Base-by-base conservation (phyloP, 2,113 vertebrate species). In the Melanerpes formicivorus region DNA sequence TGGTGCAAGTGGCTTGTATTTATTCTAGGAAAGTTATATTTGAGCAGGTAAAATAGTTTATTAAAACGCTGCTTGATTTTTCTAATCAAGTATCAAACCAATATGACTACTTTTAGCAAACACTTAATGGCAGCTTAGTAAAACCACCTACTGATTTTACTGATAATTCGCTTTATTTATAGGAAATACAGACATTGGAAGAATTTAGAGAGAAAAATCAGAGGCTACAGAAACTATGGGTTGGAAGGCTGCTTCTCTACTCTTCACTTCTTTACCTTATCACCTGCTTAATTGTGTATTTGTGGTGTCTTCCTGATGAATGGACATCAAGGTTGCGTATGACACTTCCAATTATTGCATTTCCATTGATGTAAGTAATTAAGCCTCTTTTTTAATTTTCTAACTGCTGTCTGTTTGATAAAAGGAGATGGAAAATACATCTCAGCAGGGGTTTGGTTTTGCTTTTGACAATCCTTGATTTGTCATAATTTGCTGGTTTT, bases 171-270 rank as follows among this genome's bases (percentile, higher is more conserved):
- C 22, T 97, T 93, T 97, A 83, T 96, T 95, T 97, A 87, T 97
- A 99, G 99, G 98, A 99, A 91, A 98, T 99, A 89, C 98, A 99
- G 95, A 93, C 89, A 56, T 97, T 99, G 93, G 99, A 99, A 95
- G 99, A 99, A 95, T 99, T 99, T 84, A 97, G 98, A 94, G 99
- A 99, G 95, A 99, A 99, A 98, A 98, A 99, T 97, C 99, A 99
- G 93, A 98, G 98, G 93, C 98, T 98, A 96, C 96, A 99, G 95
- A 99, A 99, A 95, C 97, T 98, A 93, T 99, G 99, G 99, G 96
- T 99, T 76, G 98, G 98, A 97, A 98, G 99, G 70, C 97, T 99
- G 92, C 98, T 99, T 86, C 93, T 99, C 13, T 99, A 99, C 96
- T 99, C 99, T 6, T 97, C 96, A 34, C 18, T 99, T 72, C 97